Base-by-base conservation (phyloP, 2,797 vertebrate genomes). In the Centropyge bicolor region DNA sequence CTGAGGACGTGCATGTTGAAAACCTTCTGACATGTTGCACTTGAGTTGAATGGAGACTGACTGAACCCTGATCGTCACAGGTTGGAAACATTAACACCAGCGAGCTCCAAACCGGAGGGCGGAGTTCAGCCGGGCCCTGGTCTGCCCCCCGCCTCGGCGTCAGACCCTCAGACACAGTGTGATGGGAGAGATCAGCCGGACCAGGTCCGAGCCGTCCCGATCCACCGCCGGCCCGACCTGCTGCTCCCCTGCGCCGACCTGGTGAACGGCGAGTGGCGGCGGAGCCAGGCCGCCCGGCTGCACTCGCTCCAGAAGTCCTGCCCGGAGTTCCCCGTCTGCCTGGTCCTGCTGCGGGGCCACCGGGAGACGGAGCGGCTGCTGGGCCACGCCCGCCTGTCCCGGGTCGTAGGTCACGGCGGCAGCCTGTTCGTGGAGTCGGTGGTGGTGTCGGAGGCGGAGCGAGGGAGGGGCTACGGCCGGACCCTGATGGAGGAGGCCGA, bases 391-490 rank as follows among this genome's bases (percentile, higher is more conserved):
- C 94, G 96, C 2, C 93, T 99, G 12, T 97, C 97, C 24, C 94
- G 85, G 0, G 97, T 99, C 9, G 90, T 96, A 0, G 94, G 95
- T 60, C 93, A 66, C 4, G 78, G 92, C 54, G 20, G 51, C 6
- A 95, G 96, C 91, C 96, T 99, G 52, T 97, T 98, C 0, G 93
- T 99, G 43, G 98, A 99, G 93, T 97, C 98, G 0, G 97, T 99
- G 57, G 97, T 99, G 20, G 96, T 99, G 76, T 94, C 96, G 27
- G 89, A 76, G 67, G 91, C 86, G 0, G 93, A 97, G 77, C 94
- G 98, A 61, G 98, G 98, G 31, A 95, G 89, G 79, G 98, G 98
- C 85, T 97, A 96, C 0, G 98, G 98, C 1, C 95, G 98, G 40
- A 89, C 68, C 24, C 92, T 99, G 86, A 99, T 99, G 98, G 96